phyloP scores from a whole-genome alignment of 2,797 vertebrate genomes.

The Paratrypauchen microcephalus region DNA sequence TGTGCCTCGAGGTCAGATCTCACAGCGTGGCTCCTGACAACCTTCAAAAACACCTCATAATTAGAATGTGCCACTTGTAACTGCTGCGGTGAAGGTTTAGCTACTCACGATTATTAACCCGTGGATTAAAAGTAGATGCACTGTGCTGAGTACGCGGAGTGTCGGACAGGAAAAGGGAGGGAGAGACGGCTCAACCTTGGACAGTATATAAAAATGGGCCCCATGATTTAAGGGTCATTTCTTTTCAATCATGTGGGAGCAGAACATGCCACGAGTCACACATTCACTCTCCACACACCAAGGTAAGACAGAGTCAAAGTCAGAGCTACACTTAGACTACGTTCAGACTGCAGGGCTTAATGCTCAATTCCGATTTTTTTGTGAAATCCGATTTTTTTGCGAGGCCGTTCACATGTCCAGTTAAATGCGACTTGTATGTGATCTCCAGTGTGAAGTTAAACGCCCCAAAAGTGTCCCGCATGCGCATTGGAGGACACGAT shows the following conservation, averaged over 20 bases:
- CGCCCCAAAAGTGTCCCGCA: no score
- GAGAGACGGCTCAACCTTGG: conserved; percentile 14
- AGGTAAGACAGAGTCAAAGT: neutral
- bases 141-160: conserved; percentile 52
- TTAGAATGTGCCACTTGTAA: conserved; percentile 52
- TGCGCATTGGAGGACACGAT: no score
- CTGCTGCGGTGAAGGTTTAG: conserved; percentile 30
- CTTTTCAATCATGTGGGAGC: conserved; percentile 5
- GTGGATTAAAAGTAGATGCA: conserved; percentile 52
- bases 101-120: conserved; percentile 45
- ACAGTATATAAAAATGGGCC: conserved; percentile 8
- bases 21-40: conserved; percentile 21
- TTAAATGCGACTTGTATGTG: no score
- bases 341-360: no score
- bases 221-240: neutral
- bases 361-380: no score
- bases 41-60: conserved; percentile 36
- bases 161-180: conserved; percentile 23
- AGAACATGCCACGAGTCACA: neutral
- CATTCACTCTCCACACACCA: neutral
- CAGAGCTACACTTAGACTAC: no score
- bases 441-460: no score
- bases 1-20: conserved; percentile 49
- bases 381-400: no score
- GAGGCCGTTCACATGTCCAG: no score